phyloP scores from a whole-genome alignment of 1,140 invertebrate species.

The Cydia pomonella region DNA sequence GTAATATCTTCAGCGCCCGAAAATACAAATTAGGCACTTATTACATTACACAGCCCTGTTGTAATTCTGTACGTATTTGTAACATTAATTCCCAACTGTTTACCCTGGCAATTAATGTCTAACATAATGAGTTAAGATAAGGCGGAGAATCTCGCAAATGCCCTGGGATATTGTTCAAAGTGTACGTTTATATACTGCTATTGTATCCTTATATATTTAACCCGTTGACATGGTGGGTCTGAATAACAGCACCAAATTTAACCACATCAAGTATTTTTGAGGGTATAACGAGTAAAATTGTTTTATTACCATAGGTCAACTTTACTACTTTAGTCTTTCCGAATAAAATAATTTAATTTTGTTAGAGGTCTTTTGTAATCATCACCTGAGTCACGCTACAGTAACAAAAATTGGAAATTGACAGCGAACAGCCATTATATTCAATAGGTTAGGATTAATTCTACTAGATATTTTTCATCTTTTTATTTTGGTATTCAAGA shows the following conservation, averaged over 20 bases:
- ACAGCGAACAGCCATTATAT: no score
- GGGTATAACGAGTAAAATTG: no score
- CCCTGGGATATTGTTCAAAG: constrained; percentile 46
- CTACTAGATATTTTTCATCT: no score
- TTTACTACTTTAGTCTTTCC: no score
- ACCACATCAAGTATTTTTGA: no score
- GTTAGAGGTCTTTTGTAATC: no score
- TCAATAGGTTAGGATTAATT: no score
- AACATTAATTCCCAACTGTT: constrained; percentile 35
- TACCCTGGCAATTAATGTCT: constrained; percentile 42
- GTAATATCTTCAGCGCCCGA: constrained; percentile 14
- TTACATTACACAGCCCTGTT: constrained; percentile 24
- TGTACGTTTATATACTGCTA: constrained; percentile 41
- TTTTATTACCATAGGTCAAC: no score
- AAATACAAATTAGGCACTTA: constrained; percentile 31
- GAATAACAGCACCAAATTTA: neutral
- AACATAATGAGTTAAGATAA: constrained; percentile 50
- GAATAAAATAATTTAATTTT: no score
- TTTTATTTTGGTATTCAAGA: no score
- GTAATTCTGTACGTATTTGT: constrained; percentile 32
- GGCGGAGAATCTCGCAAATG: constrained; percentile 32
- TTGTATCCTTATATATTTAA: constrained; percentile 30
- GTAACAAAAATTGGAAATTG: no score
- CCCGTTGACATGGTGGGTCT: neutral
- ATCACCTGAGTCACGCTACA: no score